phyloP scores from a whole-genome alignment of 2,888 invertebrate species.

The Eristalis intricaria region DNA sequence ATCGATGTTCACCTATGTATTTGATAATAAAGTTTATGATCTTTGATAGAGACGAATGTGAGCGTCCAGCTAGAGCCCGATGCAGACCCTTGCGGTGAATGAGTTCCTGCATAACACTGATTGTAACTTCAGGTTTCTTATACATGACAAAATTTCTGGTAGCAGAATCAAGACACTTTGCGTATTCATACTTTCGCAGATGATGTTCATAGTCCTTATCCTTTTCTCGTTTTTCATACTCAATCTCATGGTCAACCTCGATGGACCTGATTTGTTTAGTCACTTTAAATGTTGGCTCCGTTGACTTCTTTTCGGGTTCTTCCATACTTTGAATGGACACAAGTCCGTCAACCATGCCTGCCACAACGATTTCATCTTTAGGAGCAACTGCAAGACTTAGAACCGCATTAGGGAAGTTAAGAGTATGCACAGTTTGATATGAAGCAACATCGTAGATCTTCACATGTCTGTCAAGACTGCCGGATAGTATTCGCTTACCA shows the following conservation, averaged over 20 bases:
- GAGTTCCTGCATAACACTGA: constrained; percentile 92
- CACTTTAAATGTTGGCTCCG: not conserved
- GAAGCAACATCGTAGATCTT: constrained; percentile 94
- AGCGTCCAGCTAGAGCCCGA: constrained; percentile 88
- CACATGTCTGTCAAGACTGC: constrained; percentile 95
- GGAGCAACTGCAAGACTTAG: constrained; percentile 90
- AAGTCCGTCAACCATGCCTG: constrained; percentile 96
- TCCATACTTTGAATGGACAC: constrained; percentile 92
- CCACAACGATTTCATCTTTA: constrained; percentile 91
- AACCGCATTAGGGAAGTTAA: constrained; percentile 95
- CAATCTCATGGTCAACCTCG: constrained; percentile 83
- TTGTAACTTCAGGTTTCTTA: constrained; percentile 88
- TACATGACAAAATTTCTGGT: constrained; percentile 84
- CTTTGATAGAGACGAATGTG: constrained; percentile 85
- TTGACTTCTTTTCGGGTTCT: constrained; percentile 79
- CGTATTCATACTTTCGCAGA: constrained; percentile 90
- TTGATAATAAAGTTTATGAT: constrained; percentile 90
- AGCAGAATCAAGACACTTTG: constrained; percentile 89
- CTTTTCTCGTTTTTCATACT: constrained; percentile 76
- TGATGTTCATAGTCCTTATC: constrained; percentile 84
- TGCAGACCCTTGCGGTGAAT: constrained; percentile 90
- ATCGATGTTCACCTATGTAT: constrained; percentile 88
- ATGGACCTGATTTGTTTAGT: constrained; percentile 64
- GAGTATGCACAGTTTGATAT: constrained; percentile 93
- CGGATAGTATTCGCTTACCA: constrained; percentile 92